phyloP scores from a whole-genome alignment of 2,113 vertebrate genomes.

The Leptobrachium leishanense region DNA sequence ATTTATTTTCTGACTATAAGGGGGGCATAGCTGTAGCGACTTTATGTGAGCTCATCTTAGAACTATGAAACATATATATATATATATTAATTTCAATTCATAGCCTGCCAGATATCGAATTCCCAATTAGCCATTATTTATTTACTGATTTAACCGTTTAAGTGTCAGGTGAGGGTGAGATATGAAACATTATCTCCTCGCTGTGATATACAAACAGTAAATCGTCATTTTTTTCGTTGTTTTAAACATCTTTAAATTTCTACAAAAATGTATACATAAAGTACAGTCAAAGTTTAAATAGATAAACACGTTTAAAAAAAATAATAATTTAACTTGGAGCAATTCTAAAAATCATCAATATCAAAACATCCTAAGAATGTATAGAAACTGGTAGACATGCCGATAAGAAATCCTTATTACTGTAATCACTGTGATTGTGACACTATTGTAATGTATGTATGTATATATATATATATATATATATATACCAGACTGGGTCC shows the following conservation, averaged over 20 bases:
- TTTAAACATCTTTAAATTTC: not conserved
- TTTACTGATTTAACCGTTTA: no score
- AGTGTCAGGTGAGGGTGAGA: no score
- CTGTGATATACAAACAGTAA: no score
- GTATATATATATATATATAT: no score
- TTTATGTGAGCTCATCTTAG: not conserved
- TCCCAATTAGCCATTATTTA: not conserved
- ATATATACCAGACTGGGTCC: no score
- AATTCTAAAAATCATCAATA: not conserved
- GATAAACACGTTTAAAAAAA: constrained; percentile 4
- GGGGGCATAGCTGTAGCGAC: no score
- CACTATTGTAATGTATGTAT: no score
- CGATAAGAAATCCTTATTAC: not conserved
- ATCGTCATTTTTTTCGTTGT: not conserved
- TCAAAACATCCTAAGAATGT: not conserved
- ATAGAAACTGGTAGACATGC: not conserved
- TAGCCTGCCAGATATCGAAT: not conserved
- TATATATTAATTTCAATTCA: not conserved
- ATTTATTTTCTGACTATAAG: no score
- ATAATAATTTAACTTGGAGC: not conserved
- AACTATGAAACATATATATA: not conserved
- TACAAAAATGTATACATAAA: not conserved
- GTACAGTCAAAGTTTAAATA: constrained; percentile 1
- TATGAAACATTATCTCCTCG: no score
- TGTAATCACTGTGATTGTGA: not conserved